These are phyloP conservation scores for Hydrotaea diabolus DNA, from an alignment of 2,888 invertebrate species.

Conservation along the genomic window DNA sequence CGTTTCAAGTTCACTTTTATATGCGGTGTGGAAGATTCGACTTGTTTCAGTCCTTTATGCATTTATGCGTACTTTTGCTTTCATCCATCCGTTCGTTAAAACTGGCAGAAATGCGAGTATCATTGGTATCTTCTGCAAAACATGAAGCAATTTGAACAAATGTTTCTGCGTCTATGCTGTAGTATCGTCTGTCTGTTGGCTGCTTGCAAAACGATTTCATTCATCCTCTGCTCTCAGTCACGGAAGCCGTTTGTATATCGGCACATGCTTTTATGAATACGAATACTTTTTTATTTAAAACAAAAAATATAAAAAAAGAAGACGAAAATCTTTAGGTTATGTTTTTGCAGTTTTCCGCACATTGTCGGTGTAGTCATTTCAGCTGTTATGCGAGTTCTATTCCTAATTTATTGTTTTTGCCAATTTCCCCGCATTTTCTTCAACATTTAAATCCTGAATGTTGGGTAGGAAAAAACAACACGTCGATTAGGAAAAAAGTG, in stretches of 20 bases:
- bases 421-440: background rate
- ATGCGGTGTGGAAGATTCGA: too few species aligned
- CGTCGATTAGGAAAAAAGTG: too few species aligned
- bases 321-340: too few species aligned
- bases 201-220: too few species aligned
- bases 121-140: background rate
- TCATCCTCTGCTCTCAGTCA: background rate
- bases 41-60: slow-evolving; percentile 2
- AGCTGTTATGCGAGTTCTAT: background rate
- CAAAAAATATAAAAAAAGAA: too few species aligned
- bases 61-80: slow-evolving; percentile 34
- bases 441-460: background rate
- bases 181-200: background rate
- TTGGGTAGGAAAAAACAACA: background rate
- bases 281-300: slow-evolving; percentile 12
- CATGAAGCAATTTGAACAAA: background rate
- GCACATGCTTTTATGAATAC: slow-evolving; percentile 61
- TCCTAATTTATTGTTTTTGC: slow-evolving; percentile 9
- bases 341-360: background rate
- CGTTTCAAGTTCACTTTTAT: background rate
- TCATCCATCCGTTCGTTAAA: background rate
- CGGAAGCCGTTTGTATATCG: slow-evolving; percentile 62
- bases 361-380: slow-evolving; percentile 4
- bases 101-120: background rate
- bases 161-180: background rate